Percentiles rank a stretch among this genome's conserved stretches.
Conservation (phyloP, 2,888 invertebrate genomes). For the Eupithecia pulchellata region DNA sequence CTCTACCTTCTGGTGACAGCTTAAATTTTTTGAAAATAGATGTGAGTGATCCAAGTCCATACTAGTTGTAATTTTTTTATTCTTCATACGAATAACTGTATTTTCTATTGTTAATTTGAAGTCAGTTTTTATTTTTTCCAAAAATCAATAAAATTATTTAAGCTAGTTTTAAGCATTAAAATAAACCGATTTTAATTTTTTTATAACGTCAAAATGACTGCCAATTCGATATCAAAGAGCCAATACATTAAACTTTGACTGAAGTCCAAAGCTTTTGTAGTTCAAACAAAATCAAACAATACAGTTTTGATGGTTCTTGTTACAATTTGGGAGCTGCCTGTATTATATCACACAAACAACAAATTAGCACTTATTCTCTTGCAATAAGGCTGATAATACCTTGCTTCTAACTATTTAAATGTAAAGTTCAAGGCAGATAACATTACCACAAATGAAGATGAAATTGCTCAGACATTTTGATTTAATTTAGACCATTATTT, state of each 20-base stretch:
- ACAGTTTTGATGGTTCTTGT: slow-evolving; percentile 6
- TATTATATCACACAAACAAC: not conserved
- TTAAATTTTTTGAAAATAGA: too few relatives aligned
- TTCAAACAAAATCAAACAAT: slow-evolving; percentile 23
- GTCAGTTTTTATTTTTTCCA: too few relatives aligned
- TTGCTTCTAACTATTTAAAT: not conserved
- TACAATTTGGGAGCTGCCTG: slow-evolving; percentile 1
- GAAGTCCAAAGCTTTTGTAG: slow-evolving; percentile 2
- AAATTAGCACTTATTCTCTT: slow-evolving; percentile 1
- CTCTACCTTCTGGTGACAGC: too few relatives aligned
- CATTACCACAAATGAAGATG: slow-evolving; percentile 23
- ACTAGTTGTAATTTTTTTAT: too few relatives aligned
- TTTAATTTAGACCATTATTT: slow-evolving; percentile 26
- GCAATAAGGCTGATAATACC: slow-evolving; percentile 23
- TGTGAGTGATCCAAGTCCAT: too few relatives aligned
- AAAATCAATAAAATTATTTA: too few relatives aligned
- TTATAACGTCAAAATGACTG: too few relatives aligned
- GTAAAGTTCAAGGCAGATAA: slow-evolving; percentile 40
- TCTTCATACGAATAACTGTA: too few relatives aligned
- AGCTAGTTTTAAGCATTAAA: too few relatives aligned
- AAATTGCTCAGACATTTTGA: slow-evolving; percentile 33
- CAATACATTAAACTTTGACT: not conserved
- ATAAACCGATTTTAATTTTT: too few relatives aligned
- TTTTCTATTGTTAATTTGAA: too few relatives aligned
- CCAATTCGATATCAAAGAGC: not conserved